These are phyloP conservation scores for Aphelinus atriplicis DNA, from an alignment of 1,140 invertebrate genomes.

Conservation along the genomic window DNA sequence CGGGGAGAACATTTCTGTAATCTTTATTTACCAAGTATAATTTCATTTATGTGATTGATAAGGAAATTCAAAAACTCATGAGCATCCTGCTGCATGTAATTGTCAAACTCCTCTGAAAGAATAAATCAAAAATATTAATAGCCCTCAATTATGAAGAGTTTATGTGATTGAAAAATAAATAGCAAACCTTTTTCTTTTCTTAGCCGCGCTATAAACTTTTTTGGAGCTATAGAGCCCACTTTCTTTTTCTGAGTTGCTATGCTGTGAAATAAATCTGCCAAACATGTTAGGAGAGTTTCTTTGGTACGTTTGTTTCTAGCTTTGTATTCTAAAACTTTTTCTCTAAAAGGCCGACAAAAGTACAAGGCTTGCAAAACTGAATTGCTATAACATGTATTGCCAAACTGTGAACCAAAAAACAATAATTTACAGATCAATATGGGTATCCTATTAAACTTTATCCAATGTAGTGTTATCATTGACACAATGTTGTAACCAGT, in stretches of 20 bases:
- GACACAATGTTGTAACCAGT: too few relatives aligned
- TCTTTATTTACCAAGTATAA: conserved; percentile 80
- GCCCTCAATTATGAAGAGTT: background rate
- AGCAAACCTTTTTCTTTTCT: conserved; percentile 95
- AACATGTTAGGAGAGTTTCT: conserved; percentile 96
- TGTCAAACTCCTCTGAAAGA: conserved; percentile 96
- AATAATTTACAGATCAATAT: too few relatives aligned
- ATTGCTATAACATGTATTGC: conserved; percentile 99
- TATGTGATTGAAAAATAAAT: background rate
- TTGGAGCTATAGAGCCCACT: conserved; percentile 98
- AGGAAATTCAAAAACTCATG: conserved; percentile 99
- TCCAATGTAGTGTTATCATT: too few relatives aligned
- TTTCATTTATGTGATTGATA: conserved; percentile 96
- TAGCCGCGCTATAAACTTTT: conserved; percentile 98
- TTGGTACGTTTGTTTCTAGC: conserved; percentile 97
- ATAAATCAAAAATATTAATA: conserved; percentile 38
- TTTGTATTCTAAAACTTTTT: conserved; percentile 98
- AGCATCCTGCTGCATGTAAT: conserved; percentile 99
- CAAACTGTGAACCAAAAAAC: conserved; percentile 83
- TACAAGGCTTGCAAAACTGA: conserved; percentile 99
- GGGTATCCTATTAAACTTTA: too few relatives aligned
- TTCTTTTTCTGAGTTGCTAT: conserved; percentile 99
- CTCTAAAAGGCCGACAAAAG: conserved; percentile 98
- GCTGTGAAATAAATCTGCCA: conserved; percentile 98
- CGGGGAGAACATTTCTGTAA: background rate